phyloP scores from a whole-genome alignment of 2,797 vertebrate genomes.

The Ciconia nigra region DNA sequence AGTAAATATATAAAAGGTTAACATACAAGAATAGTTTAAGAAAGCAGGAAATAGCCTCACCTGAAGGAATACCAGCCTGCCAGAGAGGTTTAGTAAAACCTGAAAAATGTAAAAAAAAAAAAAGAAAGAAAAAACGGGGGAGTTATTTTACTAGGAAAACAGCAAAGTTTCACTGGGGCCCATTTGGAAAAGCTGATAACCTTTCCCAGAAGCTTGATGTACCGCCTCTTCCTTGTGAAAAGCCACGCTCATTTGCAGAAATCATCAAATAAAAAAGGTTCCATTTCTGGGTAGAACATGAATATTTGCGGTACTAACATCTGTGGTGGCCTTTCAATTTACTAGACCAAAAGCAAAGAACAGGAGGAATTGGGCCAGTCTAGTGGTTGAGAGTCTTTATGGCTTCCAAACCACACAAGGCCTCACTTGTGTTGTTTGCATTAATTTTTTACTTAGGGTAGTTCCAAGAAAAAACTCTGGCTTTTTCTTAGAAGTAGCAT shows the following conservation, averaged over 20 bases:
- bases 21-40: background rate
- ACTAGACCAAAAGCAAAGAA: conserved; percentile 13
- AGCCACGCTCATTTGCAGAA: background rate
- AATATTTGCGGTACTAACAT: conserved; percentile 40
- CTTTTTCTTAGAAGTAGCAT: background rate
- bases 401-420: conserved; percentile 49
- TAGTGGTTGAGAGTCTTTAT: background rate
- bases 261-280: background rate
- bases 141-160: background rate
- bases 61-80: background rate
- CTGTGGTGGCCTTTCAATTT: conserved; percentile 44
- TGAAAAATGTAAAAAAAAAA: background rate
- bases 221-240: background rate
- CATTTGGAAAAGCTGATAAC: background rate
- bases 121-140: accelerated
- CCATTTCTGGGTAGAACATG: background rate
- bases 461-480: background rate
- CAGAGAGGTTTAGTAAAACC: background rate
- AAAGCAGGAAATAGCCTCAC: background rate
- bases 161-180: background rate
- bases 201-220: background rate
- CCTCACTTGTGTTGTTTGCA: conserved; percentile 1
- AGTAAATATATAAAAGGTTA: background rate
- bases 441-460: conserved; percentile 2
- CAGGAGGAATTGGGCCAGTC: conserved; percentile 12